A percentile compares a stretch with the other conserved stretches of the same genome.
These are phyloP conservation scores for Eristalinus aeneus DNA, from an alignment of 2,888 invertebrate species.

Conservation along the genomic window DNA sequence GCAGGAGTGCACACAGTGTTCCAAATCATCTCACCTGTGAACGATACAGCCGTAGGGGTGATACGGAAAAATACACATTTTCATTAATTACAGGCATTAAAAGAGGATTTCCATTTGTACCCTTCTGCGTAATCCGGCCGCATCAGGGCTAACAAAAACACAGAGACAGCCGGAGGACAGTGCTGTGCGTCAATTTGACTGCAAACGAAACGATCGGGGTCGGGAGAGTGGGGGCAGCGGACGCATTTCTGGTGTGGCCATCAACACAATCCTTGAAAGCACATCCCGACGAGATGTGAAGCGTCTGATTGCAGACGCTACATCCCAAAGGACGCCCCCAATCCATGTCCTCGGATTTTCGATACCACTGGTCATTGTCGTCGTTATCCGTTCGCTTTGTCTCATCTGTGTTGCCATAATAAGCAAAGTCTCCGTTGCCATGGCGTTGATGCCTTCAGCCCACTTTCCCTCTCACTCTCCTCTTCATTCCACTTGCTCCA, in stretches of 20 bases:
- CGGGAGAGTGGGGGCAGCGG: neutral
- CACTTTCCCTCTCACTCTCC: neutral
- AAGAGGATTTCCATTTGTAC: slow-evolving; percentile 61
- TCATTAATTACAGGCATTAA: slow-evolving; percentile 70
- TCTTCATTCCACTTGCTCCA: neutral
- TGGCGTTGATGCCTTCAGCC: neutral
- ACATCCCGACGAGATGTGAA: slow-evolving; percentile 5
- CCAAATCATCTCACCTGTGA: neutral
- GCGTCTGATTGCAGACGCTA: slow-evolving; percentile 30
- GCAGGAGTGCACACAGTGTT: neutral
- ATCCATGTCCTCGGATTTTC: slow-evolving; percentile 61
- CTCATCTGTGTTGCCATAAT: slow-evolving; percentile 61
- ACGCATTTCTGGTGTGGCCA: neutral
- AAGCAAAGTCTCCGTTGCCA: slow-evolving; percentile 37
- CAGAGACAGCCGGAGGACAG: neutral
- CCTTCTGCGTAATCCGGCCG: slow-evolving; percentile 49
- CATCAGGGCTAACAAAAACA: slow-evolving; percentile 19
- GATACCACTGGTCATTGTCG: slow-evolving; percentile 51
- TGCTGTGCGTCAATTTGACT: slow-evolving; percentile 6
- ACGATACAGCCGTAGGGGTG: neutral
- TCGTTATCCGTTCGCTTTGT: slow-evolving; percentile 58
- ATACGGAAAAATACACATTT: slow-evolving; percentile 40
- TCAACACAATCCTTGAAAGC: neutral
- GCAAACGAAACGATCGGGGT: slow-evolving; percentile 7
- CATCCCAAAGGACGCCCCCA: slow-evolving; percentile 30